Percentiles rank a stretch among this genome's conserved stretches.
These are phyloP conservation scores for Drosophila emarginata DNA, from an alignment of 2,888 invertebrate genomes.

Conservation along the genomic window DNA sequence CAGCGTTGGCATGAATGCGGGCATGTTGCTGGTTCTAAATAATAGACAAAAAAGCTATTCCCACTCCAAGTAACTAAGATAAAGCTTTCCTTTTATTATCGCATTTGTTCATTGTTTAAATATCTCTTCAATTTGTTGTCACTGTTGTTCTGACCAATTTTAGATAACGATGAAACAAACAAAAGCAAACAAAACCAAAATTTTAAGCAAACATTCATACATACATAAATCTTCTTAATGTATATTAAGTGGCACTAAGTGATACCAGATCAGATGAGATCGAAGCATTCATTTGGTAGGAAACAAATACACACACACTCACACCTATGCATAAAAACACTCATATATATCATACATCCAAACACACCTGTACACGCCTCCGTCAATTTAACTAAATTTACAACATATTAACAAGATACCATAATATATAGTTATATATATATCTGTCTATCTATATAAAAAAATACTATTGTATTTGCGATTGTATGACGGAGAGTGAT, in stretches of 20 bases:
- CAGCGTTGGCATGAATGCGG: constrained; percentile 88
- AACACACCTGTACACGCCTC: constrained; percentile 12
- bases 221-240: background rate
- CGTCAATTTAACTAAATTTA: constrained; percentile 13
- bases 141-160: constrained; percentile 4
- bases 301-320: constrained; percentile 13
- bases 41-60: constrained; percentile 75
- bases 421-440: constrained; percentile 39
- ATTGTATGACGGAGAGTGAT: constrained; percentile 55
- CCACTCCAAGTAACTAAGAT: constrained; percentile 58
- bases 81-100: constrained; percentile 1
- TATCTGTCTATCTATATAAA: constrained; percentile 40
- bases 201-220: constrained; percentile 4
- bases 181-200: background rate
- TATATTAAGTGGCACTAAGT: constrained; percentile 27
- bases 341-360: constrained; percentile 18
- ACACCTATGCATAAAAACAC: constrained; percentile 18
- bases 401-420: constrained; percentile 12
- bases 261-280: constrained; percentile 2
- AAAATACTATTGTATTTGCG: constrained; percentile 42
- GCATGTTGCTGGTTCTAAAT: constrained; percentile 86
- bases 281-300: background rate
- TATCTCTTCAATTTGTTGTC: constrained; percentile 11
- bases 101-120: constrained; percentile 10
- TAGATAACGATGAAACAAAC: background rate